Conservation (phyloP, 2,113 vertebrate species). For the Lycocorax pyrrhopterus region DNA sequence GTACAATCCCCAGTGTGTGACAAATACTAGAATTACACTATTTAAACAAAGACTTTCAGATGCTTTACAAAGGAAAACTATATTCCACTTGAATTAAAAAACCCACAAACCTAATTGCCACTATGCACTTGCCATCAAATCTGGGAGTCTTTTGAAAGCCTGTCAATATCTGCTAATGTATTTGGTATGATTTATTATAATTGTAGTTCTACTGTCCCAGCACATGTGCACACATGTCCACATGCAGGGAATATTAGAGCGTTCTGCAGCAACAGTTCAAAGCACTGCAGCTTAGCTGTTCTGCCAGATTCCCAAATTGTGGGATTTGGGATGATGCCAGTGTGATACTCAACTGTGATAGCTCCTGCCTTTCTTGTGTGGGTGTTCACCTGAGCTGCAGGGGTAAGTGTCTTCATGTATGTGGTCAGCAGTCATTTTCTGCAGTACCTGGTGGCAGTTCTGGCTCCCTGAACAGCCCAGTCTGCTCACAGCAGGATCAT, state of each 20-base stretch:
- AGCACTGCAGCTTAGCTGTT: not conserved
- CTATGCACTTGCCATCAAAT: not conserved
- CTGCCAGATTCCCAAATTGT: not conserved
- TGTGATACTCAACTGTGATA: not conserved
- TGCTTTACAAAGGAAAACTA: not conserved
- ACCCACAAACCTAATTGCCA: not conserved
- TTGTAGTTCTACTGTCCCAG: not conserved
- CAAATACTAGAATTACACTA: not conserved
- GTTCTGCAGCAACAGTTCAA: not conserved
- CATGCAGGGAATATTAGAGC: not conserved
- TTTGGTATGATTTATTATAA: accelerated
- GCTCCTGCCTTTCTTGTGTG: not conserved
- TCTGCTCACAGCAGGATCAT: not conserved
- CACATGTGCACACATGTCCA: not conserved
- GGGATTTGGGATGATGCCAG: not conserved
- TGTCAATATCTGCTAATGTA: not conserved
- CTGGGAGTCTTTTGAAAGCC: not conserved
- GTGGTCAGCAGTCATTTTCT: not conserved
- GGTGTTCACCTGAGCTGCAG: not conserved
- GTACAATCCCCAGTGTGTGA: not conserved
- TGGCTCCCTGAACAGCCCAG: not conserved
- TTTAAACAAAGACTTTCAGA: not conserved
- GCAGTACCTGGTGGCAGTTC: not conserved
- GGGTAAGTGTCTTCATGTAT: not conserved
- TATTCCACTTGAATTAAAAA: not conserved